Percentiles rank a stretch among this genome's conserved stretches.
Conservation (phyloP, 2,888 invertebrate genomes). For the Anorthoa munda region DNA sequence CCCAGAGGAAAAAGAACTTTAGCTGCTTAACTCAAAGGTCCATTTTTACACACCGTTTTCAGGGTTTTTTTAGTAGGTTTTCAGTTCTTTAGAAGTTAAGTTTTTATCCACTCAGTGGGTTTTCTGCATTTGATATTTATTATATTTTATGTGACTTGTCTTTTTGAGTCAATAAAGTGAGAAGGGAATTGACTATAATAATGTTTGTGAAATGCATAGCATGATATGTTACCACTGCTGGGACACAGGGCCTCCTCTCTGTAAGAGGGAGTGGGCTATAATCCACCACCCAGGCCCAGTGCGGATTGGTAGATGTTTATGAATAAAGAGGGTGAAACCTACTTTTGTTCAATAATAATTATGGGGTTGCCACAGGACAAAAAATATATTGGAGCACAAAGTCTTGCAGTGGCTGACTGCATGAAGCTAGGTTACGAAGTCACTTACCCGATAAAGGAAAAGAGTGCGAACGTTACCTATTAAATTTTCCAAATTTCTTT, state of each 20-base stretch:
- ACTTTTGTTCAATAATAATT: background rate
- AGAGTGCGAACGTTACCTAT: background rate
- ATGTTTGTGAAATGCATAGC: no score
- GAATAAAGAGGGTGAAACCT: background rate
- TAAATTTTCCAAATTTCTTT: background rate
- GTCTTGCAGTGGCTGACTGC: no score
- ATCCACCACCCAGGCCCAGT: no score
- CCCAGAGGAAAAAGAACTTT: conserved; percentile 36
- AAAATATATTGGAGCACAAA: background rate
- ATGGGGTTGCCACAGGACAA: background rate
- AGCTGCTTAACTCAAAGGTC: background rate
- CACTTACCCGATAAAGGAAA: conserved; percentile 6
- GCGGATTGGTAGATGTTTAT: no score
- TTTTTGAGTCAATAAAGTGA: background rate
- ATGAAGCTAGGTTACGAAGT: background rate
- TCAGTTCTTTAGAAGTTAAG: background rate
- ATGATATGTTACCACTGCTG: no score
- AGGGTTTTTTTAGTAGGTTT: background rate
- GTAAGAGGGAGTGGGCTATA: no score
- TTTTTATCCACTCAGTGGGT: conserved; percentile 7
- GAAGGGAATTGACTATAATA: background rate
- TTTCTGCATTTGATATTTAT: background rate
- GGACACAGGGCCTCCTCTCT: no score
- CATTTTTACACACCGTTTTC: background rate
- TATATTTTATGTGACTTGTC: background rate